These are phyloP conservation scores for Lingula anatina DNA, from an alignment of 2,888 invertebrate species.

Conservation along the genomic window DNA sequence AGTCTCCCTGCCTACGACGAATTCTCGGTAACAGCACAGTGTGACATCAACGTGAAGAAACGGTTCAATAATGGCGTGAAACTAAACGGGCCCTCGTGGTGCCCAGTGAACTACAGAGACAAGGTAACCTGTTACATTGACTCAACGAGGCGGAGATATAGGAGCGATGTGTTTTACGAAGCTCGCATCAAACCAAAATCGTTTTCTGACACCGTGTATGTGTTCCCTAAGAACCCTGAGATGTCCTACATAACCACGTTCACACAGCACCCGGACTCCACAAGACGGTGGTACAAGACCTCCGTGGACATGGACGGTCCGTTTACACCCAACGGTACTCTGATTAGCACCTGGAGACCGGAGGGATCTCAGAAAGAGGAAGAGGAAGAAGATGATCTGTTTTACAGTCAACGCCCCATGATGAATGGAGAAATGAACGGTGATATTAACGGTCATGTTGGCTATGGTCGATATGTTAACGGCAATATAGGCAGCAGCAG, in stretches of 20 bases:
- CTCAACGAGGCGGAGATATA: slow-evolving; percentile 26
- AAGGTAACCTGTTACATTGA: slow-evolving; percentile 26
- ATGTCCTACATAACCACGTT: slow-evolving; percentile 26
- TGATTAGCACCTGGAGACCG: background rate
- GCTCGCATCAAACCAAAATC: slow-evolving; percentile 26
- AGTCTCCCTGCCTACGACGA: slow-evolving; percentile 27
- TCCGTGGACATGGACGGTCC: slow-evolving; percentile 35
- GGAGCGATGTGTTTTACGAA: slow-evolving; percentile 31
- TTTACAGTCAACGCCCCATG: no score
- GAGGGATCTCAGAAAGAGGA: background rate
- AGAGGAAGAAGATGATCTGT: slow-evolving; percentile 6
- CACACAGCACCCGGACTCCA: slow-evolving; percentile 35
- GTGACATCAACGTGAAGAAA: slow-evolving; percentile 25
- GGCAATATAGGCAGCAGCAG: background rate
- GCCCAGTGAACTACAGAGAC: slow-evolving; percentile 25
- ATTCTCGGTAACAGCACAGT: slow-evolving; percentile 18
- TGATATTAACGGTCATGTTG: slow-evolving; percentile 6
- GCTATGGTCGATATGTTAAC: slow-evolving; percentile 4
- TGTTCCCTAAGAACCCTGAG: slow-evolving; percentile 25
- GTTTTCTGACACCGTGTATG: slow-evolving; percentile 29
- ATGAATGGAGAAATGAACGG: slow-evolving; percentile 3
- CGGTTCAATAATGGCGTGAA: slow-evolving; percentile 28
- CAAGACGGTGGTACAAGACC: slow-evolving; percentile 37
- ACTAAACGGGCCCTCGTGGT: slow-evolving; percentile 24
- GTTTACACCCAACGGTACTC: slow-evolving; percentile 24